These are phyloP conservation scores for Ovis aries DNA, from an alignment of 2,113 vertebrate species.

Conservation along the genomic window DNA sequence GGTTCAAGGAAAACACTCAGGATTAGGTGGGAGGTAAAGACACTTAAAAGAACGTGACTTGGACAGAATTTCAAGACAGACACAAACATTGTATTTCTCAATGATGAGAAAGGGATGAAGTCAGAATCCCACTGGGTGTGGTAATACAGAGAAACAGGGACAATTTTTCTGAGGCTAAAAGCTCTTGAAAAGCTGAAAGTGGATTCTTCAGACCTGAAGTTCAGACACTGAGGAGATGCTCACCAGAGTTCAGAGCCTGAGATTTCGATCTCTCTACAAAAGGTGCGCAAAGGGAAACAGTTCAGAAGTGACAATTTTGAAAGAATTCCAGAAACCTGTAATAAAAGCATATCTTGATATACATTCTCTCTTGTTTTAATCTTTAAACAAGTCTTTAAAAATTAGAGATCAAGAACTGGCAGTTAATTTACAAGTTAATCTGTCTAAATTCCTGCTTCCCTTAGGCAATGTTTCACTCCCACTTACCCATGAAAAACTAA, in stretches of 20 bases:
- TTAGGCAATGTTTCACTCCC: not conserved
- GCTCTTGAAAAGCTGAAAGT: not conserved
- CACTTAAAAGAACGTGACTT: not conserved
- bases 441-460: not conserved
- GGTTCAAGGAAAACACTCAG: slow-evolving; percentile 1
- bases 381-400: not conserved
- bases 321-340: not conserved
- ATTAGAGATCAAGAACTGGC: not conserved
- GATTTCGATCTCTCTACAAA: not conserved
- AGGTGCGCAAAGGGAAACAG: not conserved
- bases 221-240: not conserved
- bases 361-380: slow-evolving; percentile 1
- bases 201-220: not conserved
- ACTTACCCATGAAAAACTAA: slow-evolving; percentile 23
- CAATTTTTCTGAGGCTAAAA: not conserved
- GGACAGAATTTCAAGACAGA: slow-evolving; percentile 7
- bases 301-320: not conserved
- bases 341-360: not conserved
- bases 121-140: slow-evolving; percentile 3
- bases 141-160: not conserved
- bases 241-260: not conserved
- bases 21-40: not conserved
- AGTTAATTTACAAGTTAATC: not conserved
- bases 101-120: not conserved
- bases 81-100: not conserved